Percentiles rank a stretch among this genome's conserved stretches.
These are phyloP conservation scores for Ceraclea dissimilis DNA, from an alignment of 2,888 invertebrate species.

Conservation along the genomic window DNA sequence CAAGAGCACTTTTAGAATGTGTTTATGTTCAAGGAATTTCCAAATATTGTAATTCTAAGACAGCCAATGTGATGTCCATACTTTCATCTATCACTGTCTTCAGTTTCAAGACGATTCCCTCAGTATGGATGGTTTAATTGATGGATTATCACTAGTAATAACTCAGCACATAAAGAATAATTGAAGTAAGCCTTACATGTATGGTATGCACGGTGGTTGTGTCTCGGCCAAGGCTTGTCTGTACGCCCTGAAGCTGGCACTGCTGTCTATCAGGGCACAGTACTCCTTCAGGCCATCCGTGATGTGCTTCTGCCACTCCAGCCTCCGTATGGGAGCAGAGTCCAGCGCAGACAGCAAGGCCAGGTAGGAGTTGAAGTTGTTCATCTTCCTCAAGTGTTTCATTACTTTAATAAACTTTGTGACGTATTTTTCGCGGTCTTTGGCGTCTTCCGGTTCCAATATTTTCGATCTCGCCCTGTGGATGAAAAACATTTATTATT, in stretches of 20 bases:
- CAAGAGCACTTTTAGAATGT: too few relatives aligned
- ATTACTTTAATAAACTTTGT: constrained; percentile 96
- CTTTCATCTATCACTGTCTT: too few relatives aligned
- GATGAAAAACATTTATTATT: too few relatives aligned
- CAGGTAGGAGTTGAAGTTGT: constrained; percentile 97
- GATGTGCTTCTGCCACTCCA: constrained; percentile 91
- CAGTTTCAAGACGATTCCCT: too few relatives aligned
- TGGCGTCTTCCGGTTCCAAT: constrained; percentile 80
- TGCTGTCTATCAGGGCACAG: constrained; percentile 93
- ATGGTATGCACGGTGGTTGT: constrained; percentile 97
- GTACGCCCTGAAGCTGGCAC: constrained; percentile 97
- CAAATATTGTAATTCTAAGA: too few relatives aligned
- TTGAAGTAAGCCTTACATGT: constrained; percentile 66
- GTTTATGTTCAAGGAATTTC: too few relatives aligned
- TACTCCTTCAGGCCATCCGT: constrained; percentile 90
- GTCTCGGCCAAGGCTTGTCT: constrained; percentile 90
- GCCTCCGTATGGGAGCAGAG: constrained; percentile 85
- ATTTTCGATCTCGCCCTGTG: constrained; percentile 82
- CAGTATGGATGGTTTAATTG: too few relatives aligned
- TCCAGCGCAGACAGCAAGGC: constrained; percentile 94
- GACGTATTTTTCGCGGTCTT: constrained; percentile 90
- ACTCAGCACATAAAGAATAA: not conserved
- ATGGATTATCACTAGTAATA: too few relatives aligned
- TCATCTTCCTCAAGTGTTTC: constrained; percentile 94
- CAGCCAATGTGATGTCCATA: too few relatives aligned